Evolutionary conservation across 23 tunicate species (phyloP).

Genomic region (Ascidia mentula): DNA sequence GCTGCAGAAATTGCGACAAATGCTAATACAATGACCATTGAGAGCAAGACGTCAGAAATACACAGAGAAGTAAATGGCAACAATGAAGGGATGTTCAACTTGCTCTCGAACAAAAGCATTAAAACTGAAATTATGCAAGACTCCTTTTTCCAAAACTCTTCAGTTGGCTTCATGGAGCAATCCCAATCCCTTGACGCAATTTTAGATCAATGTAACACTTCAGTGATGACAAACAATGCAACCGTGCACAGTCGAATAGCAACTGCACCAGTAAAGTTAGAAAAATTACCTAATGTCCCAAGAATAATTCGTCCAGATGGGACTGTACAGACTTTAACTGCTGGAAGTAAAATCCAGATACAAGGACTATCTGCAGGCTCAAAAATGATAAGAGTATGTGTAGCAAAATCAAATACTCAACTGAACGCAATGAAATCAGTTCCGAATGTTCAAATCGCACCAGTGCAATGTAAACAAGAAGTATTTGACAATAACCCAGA

Average conservation of each 20-base stretch:
- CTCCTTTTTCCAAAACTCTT: neutral
- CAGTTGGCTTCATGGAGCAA: neutral
- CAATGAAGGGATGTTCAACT: neutral
- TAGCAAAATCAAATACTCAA: neutral
- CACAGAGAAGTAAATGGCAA: neutral
- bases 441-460: neutral
- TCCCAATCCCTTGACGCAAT: neutral
- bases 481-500: neutral
- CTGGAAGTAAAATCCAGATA: neutral
- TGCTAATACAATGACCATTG: neutral
- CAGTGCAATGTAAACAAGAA: constrained; percentile 7
- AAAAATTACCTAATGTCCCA: neutral
- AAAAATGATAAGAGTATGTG: neutral
- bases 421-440: neutral
- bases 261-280: neutral
- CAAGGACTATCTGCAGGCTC: neutral
- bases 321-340: neutral
- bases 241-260: neutral
- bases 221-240: neutral
- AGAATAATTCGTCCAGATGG: neutral
- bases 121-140: constrained; percentile 1
- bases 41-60: neutral
- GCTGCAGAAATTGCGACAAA: neutral
- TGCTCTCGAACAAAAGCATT: neutral
- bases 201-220: neutral